Conservation (phyloP, 1,140 invertebrate species). For the Drosophila pseudoananassae region DNA sequence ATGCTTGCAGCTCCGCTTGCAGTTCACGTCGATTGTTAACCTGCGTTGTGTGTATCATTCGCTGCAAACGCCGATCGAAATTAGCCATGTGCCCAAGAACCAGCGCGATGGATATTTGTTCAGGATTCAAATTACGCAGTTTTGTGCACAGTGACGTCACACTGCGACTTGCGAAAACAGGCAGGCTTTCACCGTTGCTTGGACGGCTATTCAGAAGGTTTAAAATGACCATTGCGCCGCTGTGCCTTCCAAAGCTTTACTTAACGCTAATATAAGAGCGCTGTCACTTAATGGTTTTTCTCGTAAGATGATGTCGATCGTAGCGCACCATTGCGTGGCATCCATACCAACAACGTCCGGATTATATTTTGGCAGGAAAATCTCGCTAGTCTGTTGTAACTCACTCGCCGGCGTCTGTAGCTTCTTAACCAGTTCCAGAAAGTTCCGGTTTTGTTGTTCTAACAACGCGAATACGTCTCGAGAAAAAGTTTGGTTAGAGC, state of each 20-base stretch:
- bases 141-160: conserved; percentile 4
- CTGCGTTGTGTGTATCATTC: neutral
- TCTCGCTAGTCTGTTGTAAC: no score
- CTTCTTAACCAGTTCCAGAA: no score
- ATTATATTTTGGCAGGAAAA: no score
- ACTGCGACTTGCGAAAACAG: neutral
- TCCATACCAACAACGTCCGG: neutral
- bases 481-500: no score
- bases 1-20: neutral
- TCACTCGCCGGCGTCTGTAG: no score
- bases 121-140: conserved; percentile 4
- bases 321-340: neutral
- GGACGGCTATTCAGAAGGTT: neutral
- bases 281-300: neutral
- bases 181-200: neutral
- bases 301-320: neutral
- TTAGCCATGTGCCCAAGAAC: neutral
- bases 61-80: neutral
- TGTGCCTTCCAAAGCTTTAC: neutral
- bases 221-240: neutral
- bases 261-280: neutral
- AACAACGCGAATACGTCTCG: no score
- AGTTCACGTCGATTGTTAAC: neutral
- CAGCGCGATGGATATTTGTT: neutral
- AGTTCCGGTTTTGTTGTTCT: no score